These are phyloP conservation scores for Chironomus tentans DNA, from an alignment of 2,888 invertebrate species.

Conservation along the genomic window DNA sequence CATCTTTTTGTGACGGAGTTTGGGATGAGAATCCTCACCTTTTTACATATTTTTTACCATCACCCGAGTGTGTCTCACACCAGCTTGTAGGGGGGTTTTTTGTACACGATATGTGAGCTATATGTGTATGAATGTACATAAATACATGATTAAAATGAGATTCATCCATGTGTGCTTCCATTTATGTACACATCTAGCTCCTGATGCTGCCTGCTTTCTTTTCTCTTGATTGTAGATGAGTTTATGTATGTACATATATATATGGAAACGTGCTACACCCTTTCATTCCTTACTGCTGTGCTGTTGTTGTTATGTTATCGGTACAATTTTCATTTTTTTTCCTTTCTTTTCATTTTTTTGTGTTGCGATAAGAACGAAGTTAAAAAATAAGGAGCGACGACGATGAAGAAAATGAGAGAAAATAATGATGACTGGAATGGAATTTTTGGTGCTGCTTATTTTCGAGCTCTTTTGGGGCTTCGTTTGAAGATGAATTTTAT, in stretches of 20 bases:
- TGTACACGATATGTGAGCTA: too few species aligned
- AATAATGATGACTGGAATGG: too few species aligned
- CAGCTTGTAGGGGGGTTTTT: too few species aligned
- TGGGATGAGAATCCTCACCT: background rate
- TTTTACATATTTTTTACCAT: background rate
- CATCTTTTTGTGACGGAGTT: background rate
- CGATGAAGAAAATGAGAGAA: too few species aligned
- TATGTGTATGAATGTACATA: too few species aligned
- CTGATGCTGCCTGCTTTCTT: background rate
- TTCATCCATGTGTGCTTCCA: conserved; percentile 7
- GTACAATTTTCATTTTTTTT: too few species aligned
- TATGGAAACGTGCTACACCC: background rate
- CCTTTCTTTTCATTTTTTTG: too few species aligned
- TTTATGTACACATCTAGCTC: background rate
- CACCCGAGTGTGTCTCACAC: background rate
- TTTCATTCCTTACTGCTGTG: background rate
- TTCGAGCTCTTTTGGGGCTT: too few species aligned
- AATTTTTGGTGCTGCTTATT: too few species aligned
- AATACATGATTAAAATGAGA: conserved; percentile 7
- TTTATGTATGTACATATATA: background rate
- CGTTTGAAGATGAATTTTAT: too few species aligned
- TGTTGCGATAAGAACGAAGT: too few species aligned
- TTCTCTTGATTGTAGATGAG: background rate
- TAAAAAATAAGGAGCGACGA: too few species aligned
- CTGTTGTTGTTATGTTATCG: background rate